These are phyloP conservation scores for Alectura lathami DNA, from an alignment of 2,113 vertebrate genomes.

Conservation along the genomic window DNA sequence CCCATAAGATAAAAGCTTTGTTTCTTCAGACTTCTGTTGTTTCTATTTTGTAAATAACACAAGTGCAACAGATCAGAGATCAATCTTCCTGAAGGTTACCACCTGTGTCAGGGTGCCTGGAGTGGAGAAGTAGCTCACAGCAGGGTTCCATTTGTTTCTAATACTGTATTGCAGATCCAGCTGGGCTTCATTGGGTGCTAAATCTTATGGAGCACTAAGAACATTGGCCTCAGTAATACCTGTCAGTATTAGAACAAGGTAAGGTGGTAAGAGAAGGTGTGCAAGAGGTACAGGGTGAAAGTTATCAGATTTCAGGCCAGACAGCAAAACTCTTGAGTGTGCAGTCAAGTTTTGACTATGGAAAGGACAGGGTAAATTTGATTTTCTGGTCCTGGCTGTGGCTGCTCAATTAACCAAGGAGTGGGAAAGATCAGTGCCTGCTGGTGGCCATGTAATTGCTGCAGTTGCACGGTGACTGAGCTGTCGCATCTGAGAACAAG, in stretches of 20 bases:
- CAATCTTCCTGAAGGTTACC: background rate
- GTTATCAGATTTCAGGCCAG: background rate
- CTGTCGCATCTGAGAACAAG: background rate
- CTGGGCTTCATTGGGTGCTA: background rate
- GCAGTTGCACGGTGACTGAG: background rate
- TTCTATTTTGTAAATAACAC: background rate
- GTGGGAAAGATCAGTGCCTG: background rate
- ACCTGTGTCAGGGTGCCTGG: background rate
- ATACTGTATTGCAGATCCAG: background rate
- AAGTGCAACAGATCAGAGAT: background rate
- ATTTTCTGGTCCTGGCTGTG: background rate
- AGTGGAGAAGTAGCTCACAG: background rate
- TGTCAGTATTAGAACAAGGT: background rate
- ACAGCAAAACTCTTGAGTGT: background rate
- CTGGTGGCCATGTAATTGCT: background rate
- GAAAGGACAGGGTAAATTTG: background rate
- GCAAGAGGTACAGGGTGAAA: background rate
- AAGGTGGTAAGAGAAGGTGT: background rate
- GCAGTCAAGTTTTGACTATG: background rate
- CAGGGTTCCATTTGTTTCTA: background rate
- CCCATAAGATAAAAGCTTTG: background rate
- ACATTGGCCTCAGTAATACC: background rate
- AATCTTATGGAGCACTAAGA: background rate
- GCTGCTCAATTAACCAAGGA: background rate
- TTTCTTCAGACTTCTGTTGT: background rate